Evolutionary conservation across 2,888 invertebrate species (phyloP), one percentile per base, ranked within the genome.

Genomic region (Stratiomys singularior): DNA sequence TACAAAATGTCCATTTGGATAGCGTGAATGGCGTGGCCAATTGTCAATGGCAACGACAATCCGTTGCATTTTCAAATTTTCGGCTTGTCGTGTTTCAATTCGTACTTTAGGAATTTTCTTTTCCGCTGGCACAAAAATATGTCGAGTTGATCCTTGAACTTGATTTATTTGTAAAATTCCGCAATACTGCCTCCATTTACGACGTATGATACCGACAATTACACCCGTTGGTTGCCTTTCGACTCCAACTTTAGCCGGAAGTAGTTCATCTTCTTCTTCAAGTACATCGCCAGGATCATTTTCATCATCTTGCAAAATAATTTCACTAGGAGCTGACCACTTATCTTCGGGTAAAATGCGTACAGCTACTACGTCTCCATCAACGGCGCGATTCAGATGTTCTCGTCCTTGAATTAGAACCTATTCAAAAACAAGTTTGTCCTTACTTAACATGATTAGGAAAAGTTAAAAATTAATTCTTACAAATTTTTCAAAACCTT

Each of bases 161-260:
- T 91, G 89, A 84, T 93, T 94, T 0, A 93, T 92, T 85, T 96
- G 92, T 77, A 99, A 87, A 82, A 99, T 96, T 15, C 99, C 99
- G 88, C 99, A 99, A 87, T 98, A 99, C 85, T 98, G 98, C 56
- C 98, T 89, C 98, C 99, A 98, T 85, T 98, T 99, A 77, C 99
- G 90, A 81, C 95, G 91, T 78, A 99, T 95, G 80, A 99, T 96
- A 0, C 98, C 98, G n/a, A 99, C 97, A 76, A 97, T 90, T 81
- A 89, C 88, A 0, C 94, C 96, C 0, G 95, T 95, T 1, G 94
- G 93, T 1, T 82, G 67, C 83, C 90, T 88, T 82, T 90, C 86
- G 71, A 87, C 85, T 71, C 82, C 37, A 82, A 83, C 0, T 79
- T 83, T 30, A 47, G 86, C 85, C 3, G 88, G 78, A 7, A 90